These are phyloP conservation scores for Miichthys miiuy DNA, from an alignment of 2,797 vertebrate species.

Conservation along the genomic window DNA sequence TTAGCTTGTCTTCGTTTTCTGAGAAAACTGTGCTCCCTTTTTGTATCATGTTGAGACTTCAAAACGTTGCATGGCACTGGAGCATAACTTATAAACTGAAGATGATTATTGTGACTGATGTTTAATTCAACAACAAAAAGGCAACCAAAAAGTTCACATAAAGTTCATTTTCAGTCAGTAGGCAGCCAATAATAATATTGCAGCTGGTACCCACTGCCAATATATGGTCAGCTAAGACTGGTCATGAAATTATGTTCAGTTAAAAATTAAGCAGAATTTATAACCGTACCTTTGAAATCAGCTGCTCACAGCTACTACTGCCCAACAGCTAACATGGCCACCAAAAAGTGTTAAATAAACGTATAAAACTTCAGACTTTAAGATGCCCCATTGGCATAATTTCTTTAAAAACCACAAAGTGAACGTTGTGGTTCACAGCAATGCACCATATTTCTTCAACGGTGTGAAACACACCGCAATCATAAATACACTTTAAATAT, in stretches of 20 bases:
- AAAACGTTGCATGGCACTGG: constrained; percentile 5
- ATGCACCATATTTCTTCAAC: constrained; percentile 21
- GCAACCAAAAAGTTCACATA: neutral
- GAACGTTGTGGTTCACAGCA: constrained; percentile 16
- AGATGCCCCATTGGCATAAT: neutral
- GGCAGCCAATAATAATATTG: neutral
- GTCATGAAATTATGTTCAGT: neutral
- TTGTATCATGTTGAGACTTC: neutral
- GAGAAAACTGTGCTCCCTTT: neutral
- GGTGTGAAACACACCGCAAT: constrained; percentile 27
- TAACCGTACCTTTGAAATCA: neutral
- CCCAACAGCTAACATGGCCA: constrained; percentile 9
- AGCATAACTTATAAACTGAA: neutral
- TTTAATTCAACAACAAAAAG: neutral
- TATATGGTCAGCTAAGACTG: neutral
- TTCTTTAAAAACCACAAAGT: constrained; percentile 20
- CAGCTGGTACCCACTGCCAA: neutral
- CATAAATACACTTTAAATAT: constrained; percentile 49
- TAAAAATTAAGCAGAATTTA: constrained; percentile 1
- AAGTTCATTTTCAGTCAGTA: neutral
- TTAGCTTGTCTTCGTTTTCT: constrained; percentile 9
- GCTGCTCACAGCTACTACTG: neutral
- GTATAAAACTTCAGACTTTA: constrained; percentile 2
- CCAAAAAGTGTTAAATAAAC: constrained; percentile 20
- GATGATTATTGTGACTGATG: neutral